phyloP scores from a whole-genome alignment of 2,797 vertebrate genomes.

The Novumbra hubbsi region DNA sequence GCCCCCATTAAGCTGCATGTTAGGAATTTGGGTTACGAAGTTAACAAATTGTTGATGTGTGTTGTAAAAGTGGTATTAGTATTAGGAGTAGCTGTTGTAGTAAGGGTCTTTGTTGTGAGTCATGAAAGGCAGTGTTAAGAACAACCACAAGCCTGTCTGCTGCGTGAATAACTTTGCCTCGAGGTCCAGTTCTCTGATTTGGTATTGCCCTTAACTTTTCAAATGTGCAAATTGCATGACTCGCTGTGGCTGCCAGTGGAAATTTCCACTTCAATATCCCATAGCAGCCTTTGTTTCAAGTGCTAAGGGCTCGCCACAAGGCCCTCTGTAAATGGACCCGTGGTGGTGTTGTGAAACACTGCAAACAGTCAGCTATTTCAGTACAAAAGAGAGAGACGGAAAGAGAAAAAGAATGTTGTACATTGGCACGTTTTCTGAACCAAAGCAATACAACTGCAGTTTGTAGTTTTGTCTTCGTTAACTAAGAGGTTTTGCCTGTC shows the following conservation, averaged over 20 bases:
- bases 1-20: neutral
- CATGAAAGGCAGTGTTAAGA: slow-evolving; percentile 27
- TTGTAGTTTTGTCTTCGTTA: neutral
- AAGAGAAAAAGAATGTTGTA: neutral
- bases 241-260: slow-evolving; percentile 67
- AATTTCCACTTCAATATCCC: slow-evolving; percentile 76
- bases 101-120: slow-evolving; percentile 6
- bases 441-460: neutral
- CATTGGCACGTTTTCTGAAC: neutral
- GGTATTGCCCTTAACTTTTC: slow-evolving; percentile 73
- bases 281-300: slow-evolving; percentile 56
- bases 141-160: slow-evolving; percentile 20
- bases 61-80: neutral
- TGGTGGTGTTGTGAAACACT: slow-evolving; percentile 34
- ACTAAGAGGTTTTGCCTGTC: slow-evolving; percentile 3
- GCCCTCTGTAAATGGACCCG: slow-evolving; percentile 36
- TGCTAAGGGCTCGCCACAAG: slow-evolving; percentile 36
- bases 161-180: slow-evolving; percentile 10
- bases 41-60: slow-evolving; percentile 11
- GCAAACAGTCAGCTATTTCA: slow-evolving; percentile 31
- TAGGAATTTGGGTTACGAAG: slow-evolving; percentile 4
- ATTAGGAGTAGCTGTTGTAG: neutral
- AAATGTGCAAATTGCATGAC: slow-evolving; percentile 62
- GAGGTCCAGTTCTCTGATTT: slow-evolving; percentile 55
- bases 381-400: neutral